Conservation (phyloP, 2,113 vertebrate species). For the Saimiri boliviensis region DNA sequence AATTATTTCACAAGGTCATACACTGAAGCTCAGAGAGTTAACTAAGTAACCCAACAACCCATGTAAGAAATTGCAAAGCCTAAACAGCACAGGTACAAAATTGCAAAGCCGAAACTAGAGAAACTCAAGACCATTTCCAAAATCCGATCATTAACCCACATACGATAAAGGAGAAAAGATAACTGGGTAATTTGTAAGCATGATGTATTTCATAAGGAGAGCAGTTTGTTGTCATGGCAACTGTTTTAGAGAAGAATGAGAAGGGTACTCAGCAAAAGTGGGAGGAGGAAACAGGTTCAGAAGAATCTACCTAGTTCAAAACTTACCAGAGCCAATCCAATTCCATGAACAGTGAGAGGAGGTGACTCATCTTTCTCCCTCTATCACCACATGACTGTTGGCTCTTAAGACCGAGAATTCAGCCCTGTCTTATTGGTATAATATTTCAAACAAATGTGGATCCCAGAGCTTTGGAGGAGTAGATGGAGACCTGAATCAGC, state of each 20-base stretch:
- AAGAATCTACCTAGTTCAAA: background rate
- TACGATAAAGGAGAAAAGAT: background rate
- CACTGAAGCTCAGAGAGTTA: background rate
- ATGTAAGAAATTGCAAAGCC: background rate
- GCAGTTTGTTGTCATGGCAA: background rate
- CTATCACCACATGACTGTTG: background rate
- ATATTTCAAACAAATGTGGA: background rate
- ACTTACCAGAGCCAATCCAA: background rate
- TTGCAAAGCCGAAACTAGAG: background rate
- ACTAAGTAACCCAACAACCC: background rate
- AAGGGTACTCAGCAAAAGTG: background rate
- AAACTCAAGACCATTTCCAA: background rate
- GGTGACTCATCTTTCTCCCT: background rate
- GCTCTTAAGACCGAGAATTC: background rate
- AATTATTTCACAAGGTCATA: background rate
- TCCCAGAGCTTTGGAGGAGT: background rate
- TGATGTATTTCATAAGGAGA: background rate
- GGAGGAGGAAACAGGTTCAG: background rate
- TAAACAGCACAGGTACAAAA: background rate
- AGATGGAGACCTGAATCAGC: background rate
- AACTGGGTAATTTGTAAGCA: background rate
- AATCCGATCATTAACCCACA: background rate
- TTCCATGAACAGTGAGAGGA: background rate
- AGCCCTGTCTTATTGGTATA: background rate
- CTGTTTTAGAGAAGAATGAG: background rate